Conservation (phyloP, 2,113 vertebrate genomes). For the Raja brachyura region DNA sequence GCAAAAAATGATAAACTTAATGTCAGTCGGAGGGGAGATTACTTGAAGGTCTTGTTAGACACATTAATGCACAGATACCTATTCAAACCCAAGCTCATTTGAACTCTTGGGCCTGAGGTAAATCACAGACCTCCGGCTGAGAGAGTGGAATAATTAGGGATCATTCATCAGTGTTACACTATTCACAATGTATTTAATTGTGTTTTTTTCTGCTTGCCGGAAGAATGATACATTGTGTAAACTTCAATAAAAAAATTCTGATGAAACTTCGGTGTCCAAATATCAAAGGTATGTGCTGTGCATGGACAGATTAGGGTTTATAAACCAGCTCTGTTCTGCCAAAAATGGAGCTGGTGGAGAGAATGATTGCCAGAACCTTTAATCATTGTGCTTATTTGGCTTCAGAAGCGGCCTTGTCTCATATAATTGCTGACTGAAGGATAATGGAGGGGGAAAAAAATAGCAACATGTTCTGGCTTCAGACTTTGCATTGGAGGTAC, state of each 20-base stretch:
- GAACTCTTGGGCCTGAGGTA: not conserved
- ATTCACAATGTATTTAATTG: not conserved
- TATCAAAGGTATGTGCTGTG: too few species aligned
- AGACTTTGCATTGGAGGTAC: too few species aligned
- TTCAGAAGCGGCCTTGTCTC: not conserved
- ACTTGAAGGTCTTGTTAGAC: too few species aligned
- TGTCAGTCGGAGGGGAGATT: too few species aligned
- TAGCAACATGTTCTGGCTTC: not conserved
- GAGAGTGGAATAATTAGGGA: not conserved
- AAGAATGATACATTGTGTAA: not conserved
- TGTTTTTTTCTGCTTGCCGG: not conserved
- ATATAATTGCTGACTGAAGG: constrained; percentile 4
- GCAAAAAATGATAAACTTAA: too few species aligned
- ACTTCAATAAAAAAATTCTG: not conserved
- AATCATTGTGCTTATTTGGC: not conserved
- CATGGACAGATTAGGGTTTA: too few species aligned
- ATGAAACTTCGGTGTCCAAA: not conserved
- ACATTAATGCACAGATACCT: too few species aligned
- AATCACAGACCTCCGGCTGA: not conserved
- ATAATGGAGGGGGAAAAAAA: not conserved
- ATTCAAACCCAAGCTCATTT: not conserved
- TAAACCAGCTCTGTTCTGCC: not conserved
- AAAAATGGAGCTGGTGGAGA: not conserved
- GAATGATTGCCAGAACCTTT: not conserved
- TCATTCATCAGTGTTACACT: not conserved